Conservation (phyloP, 2,113 vertebrate species). For the Hydropotes inermis region DNA sequence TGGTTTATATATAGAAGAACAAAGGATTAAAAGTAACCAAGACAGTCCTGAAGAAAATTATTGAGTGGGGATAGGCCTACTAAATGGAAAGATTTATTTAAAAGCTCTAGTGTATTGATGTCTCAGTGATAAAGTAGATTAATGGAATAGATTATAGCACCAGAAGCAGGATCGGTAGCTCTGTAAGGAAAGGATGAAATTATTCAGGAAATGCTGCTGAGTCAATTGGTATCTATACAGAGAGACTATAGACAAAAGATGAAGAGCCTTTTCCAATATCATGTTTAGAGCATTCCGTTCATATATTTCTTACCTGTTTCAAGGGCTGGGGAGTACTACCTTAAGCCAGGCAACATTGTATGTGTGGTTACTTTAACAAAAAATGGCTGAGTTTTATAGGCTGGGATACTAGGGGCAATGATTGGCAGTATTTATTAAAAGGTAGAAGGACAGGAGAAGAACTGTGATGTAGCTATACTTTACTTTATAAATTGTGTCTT, state of each 20-base stretch:
- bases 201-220: not conserved
- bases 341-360: not conserved
- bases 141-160: not conserved
- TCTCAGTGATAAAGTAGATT: not conserved
- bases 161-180: not conserved
- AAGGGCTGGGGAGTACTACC: not conserved
- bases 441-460: not conserved
- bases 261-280: not conserved
- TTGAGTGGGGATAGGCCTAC: not conserved
- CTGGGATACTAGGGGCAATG: not conserved
- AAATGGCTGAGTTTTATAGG: not conserved
- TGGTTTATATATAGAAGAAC: not conserved
- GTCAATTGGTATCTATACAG: not conserved
- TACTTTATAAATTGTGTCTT: not conserved
- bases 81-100: not conserved
- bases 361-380: not conserved
- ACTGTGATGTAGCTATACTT: not conserved
- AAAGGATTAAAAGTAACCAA: constrained; percentile 8
- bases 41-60: not conserved
- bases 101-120: not conserved
- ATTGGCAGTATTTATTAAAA: not conserved
- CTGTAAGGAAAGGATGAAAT: not conserved
- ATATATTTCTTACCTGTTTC: not conserved
- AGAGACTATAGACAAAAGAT: not conserved
- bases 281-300: not conserved